phyloP scores from a whole-genome alignment of 2,888 invertebrate species.

The Lepidonotus clava region DNA sequence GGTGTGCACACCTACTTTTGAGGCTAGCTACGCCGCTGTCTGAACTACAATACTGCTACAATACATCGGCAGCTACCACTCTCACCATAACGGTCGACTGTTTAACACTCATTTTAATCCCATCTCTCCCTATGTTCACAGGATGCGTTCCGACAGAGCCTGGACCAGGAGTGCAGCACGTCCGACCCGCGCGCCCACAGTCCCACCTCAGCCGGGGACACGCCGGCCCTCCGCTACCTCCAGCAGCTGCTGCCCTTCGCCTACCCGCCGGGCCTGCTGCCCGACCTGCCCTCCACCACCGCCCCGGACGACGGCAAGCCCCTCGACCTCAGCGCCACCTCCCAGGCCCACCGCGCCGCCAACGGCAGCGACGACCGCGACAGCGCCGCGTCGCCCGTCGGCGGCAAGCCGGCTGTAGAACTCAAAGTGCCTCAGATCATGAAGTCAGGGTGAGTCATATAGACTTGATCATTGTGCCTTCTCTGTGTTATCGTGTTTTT shows the following conservation, averaged over 20 bases:
- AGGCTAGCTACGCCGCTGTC: no score
- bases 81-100: no score
- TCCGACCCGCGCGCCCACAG: neutral
- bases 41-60: no score
- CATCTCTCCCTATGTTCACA: neutral
- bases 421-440: constrained; percentile 63
- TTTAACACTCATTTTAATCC: neutral
- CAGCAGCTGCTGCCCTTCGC: constrained; percentile 55
- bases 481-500: no score
- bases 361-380: constrained; percentile 14
- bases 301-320: constrained; percentile 38
- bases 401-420: constrained; percentile 54
- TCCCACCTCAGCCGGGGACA: constrained; percentile 20
- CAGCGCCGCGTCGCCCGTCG: neutral
- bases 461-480: no score
- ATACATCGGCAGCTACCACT: no score
- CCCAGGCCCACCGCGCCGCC: neutral
- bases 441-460: constrained; percentile 59
- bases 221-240: constrained; percentile 50
- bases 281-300: neutral
- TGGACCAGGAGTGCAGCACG: constrained; percentile 12
- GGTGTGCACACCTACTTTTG: no score
- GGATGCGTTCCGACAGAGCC: constrained; percentile 33
- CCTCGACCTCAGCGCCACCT: constrained; percentile 52
- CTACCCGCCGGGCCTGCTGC: constrained; percentile 39